phyloP scores from a whole-genome alignment of 2,888 invertebrate genomes.

The Antheraea yamamai region DNA sequence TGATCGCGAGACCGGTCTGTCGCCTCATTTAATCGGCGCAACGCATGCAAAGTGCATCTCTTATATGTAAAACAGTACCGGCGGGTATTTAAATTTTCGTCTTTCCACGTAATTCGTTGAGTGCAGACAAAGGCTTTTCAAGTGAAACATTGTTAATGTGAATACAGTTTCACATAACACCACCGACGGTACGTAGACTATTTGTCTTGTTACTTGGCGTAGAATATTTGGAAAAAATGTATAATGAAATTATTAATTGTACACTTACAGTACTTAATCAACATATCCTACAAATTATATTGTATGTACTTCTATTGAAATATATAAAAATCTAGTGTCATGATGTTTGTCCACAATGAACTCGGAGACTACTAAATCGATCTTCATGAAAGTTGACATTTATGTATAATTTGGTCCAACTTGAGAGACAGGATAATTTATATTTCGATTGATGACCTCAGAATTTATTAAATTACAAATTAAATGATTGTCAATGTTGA shows the following conservation, averaged over 20 bases:
- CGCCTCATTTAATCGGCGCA: conserved; percentile 71
- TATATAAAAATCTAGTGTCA: too few relatives aligned
- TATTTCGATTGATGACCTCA: too few relatives aligned
- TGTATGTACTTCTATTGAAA: neutral
- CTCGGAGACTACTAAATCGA: too few relatives aligned
- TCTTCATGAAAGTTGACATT: too few relatives aligned
- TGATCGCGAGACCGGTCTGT: conserved; percentile 40
- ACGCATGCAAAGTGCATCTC: conserved; percentile 80
- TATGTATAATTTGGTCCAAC: too few relatives aligned
- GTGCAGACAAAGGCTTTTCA: conserved; percentile 74
- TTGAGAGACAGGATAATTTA: too few relatives aligned
- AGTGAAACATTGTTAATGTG: conserved; percentile 72
- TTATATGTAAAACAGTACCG: conserved; percentile 79
- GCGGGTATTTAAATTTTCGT: conserved; percentile 79
- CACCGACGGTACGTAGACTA: conserved; percentile 35
- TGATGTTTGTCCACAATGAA: too few relatives aligned
- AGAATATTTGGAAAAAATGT: conserved; percentile 1
- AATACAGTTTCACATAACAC: conserved; percentile 62
- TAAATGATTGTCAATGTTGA: too few relatives aligned
- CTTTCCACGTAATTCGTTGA: conserved; percentile 74
- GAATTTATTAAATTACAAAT: too few relatives aligned
- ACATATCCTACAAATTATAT: too few relatives aligned
- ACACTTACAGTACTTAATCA: too few relatives aligned
- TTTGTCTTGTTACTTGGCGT: conserved; percentile 29
- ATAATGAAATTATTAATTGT: neutral